phyloP scores from a whole-genome alignment of 2,113 vertebrate species.

The Petrocephalus microphthalmus region DNA sequence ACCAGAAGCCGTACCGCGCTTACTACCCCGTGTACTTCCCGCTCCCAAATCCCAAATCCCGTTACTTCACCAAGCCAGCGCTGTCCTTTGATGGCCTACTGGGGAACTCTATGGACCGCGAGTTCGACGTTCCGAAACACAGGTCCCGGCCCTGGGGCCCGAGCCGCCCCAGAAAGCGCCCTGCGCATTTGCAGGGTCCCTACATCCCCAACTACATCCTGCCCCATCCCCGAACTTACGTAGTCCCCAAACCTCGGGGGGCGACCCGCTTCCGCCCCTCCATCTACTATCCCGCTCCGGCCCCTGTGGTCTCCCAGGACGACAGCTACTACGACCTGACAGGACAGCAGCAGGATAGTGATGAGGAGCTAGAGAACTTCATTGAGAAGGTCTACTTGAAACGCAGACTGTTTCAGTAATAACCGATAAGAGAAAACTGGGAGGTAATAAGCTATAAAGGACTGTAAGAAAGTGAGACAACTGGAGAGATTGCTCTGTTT shows the following conservation, averaged over 20 bases:
- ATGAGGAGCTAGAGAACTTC: constrained; percentile 85
- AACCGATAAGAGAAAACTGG: constrained; percentile 25
- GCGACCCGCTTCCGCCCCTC: constrained; percentile 54
- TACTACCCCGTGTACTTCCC: constrained; percentile 72
- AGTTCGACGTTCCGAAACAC: constrained; percentile 55
- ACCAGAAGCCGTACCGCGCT: constrained; percentile 69
- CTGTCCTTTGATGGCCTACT: constrained; percentile 68
- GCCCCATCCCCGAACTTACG: constrained; percentile 76
- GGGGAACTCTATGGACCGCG: constrained; percentile 60
- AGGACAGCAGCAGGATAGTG: constrained; percentile 62
- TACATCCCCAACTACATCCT: constrained; percentile 81
- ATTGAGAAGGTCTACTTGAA: constrained; percentile 82
- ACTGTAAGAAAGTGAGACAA: neutral
- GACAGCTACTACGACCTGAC: constrained; percentile 66
- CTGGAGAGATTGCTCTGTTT: constrained; percentile 50
- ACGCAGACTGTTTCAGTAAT: constrained; percentile 65
- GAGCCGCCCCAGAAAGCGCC: constrained; percentile 43
- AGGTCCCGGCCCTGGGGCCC: constrained; percentile 56
- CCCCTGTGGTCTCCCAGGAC: constrained; percentile 37
- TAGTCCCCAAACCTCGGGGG: constrained; percentile 60
- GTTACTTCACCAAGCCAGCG: constrained; percentile 59
- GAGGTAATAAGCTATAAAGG: constrained; percentile 11
- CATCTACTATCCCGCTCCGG: constrained; percentile 59
- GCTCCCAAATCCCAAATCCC: constrained; percentile 62
- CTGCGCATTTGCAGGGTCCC: constrained; percentile 47